These are phyloP conservation scores for Plebejus argus DNA, from an alignment of 2,888 invertebrate genomes.

Conservation along the genomic window DNA sequence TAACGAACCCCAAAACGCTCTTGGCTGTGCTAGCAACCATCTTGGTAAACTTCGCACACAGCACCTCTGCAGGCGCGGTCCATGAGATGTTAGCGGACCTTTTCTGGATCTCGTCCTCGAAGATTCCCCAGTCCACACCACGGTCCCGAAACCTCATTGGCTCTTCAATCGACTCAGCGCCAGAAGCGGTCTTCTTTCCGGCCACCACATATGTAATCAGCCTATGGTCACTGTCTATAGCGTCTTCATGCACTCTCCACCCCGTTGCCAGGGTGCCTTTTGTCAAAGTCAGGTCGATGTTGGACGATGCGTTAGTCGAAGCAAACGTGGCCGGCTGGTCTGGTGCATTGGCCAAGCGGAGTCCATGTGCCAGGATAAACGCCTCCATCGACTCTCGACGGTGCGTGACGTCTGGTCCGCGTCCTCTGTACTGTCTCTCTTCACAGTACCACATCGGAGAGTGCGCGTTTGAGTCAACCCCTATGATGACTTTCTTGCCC, in stretches of 20 bases:
- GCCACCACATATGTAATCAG: background rate
- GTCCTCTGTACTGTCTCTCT: slow-evolving; percentile 35
- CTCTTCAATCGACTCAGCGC: background rate
- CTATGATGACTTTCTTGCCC: slow-evolving; percentile 36
- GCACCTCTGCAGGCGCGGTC: background rate
- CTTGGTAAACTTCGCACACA: slow-evolving; percentile 23
- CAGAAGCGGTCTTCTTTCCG: background rate
- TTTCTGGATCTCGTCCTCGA: background rate
- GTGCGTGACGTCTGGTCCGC: slow-evolving; percentile 37
- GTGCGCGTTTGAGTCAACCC: slow-evolving; percentile 46
- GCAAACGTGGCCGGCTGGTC: slow-evolving; percentile 41
- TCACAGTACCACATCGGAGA: slow-evolving; percentile 45
- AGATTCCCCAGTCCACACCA: background rate
- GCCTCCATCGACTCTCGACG: slow-evolving; percentile 33
- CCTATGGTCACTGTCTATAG: slow-evolving; percentile 34
- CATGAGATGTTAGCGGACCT: background rate
- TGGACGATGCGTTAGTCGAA: slow-evolving; percentile 41
- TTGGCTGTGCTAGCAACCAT: slow-evolving; percentile 30
- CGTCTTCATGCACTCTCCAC: slow-evolving; percentile 39
- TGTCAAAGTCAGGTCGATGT: slow-evolving; percentile 44
- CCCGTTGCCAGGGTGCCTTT: slow-evolving; percentile 15
- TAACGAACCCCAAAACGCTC: slow-evolving; percentile 30
- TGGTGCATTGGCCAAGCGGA: slow-evolving; percentile 36
- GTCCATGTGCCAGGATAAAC: slow-evolving; percentile 38
- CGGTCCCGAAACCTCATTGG: background rate